Conservation (phyloP, 1,140 invertebrate genomes). For the Sipha flava region DNA sequence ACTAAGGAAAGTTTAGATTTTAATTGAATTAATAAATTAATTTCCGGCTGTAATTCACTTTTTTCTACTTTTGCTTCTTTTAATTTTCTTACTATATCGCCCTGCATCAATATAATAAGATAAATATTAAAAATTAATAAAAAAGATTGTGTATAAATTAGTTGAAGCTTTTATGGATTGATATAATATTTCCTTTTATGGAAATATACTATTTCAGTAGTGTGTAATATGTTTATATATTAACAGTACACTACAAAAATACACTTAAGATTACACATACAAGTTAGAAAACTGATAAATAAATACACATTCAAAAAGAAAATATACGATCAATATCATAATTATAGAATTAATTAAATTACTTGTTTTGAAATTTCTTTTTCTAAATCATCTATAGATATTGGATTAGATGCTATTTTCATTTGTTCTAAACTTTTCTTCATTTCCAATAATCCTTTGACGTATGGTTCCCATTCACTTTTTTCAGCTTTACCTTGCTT, state of each 20-base stretch:
- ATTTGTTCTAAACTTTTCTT: conserved; percentile 51
- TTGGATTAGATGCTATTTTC: neutral
- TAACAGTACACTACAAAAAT: too few relatives aligned
- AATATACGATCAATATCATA: neutral
- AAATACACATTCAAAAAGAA: neutral
- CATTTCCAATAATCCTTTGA: conserved; percentile 60
- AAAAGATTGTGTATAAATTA: too few relatives aligned
- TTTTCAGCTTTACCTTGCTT: conserved; percentile 14
- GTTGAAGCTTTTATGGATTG: too few relatives aligned
- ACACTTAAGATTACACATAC: too few relatives aligned
- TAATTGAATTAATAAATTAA: conserved; percentile 60
- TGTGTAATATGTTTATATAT: too few relatives aligned
- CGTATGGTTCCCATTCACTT: conserved; percentile 62
- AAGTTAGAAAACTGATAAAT: too few relatives aligned
- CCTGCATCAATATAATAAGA: conserved; percentile 46
- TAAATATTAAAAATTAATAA: neutral
- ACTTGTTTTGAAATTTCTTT: conserved; percentile 12
- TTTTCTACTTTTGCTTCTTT: conserved; percentile 65
- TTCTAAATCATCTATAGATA: neutral
- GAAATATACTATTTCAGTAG: too few relatives aligned
- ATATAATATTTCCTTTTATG: too few relatives aligned
- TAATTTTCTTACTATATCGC: conserved; percentile 60
- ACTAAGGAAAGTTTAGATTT: conserved; percentile 56
- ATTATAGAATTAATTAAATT: neutral
- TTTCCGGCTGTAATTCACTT: conserved; percentile 62